Base-by-base conservation (phyloP, 1,140 invertebrate genomes). In the Bombus pascuorum region DNA sequence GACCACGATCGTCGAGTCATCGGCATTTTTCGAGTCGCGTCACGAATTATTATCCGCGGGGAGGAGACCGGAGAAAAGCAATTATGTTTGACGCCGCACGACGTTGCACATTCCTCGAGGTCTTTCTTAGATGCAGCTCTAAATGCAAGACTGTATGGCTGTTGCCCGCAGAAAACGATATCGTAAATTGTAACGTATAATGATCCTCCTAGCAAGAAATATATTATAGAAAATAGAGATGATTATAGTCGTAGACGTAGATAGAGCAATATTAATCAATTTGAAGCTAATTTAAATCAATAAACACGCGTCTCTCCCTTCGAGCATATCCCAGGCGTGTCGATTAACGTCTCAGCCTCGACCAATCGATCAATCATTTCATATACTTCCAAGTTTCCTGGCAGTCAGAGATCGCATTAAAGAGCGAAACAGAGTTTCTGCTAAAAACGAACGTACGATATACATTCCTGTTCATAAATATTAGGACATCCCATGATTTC, bases 1-100 rank as follows among this genome's bases (percentile, higher is more conserved):
- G 73, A 37, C 59, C 53, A 22, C 53, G 47, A 34, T 65, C 70
- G 83, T 59, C 83, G 84, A 85, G 78, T 85, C 84, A 85, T 85
- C 77, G 78, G 44, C 71, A 85, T 81, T 81, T 85, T 81, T 85
- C 70, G 62, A 62, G 34, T 66, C 83, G 83, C 34, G 78, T 37
- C 78, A 57, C 71, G 62, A 85, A 85, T 85, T 85, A 85, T 85
- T 68, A 81, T 81, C 44, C n/a, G 37, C 71, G 42, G 28, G 10
- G 44, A n/a, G 39, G 25, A 34, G 71, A 74, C 65, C 76, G 59
- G 68, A 81, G 71, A 53, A 32, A 53, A 66, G 78, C 79, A 85
- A 85, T 85, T 85, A 85, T 70, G 68, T 47, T 47, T 34, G 13
- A 79, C 37, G 62, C 25, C 25, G 76, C n/a, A 44, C 77, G 66